phyloP scores from a whole-genome alignment of 2,888 invertebrate genomes.

The Polyploca ridens region DNA sequence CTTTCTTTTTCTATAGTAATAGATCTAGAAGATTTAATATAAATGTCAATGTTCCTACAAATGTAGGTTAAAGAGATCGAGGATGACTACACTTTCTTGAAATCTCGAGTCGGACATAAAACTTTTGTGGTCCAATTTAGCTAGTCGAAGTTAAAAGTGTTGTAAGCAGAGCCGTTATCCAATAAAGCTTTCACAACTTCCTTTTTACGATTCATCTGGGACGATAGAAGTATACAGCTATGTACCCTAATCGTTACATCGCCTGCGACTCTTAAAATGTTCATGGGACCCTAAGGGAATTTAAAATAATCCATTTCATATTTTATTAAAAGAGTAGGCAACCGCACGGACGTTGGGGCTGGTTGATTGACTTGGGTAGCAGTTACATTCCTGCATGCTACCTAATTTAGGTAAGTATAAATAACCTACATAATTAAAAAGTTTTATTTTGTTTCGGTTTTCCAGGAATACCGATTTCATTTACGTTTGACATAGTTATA shows the following conservation, averaged over 20 bases:
- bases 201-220: slow-evolving; percentile 56
- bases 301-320: slow-evolving; percentile 4
- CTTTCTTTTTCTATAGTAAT: neutral
- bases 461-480: neutral
- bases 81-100: slow-evolving; percentile 20
- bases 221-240: slow-evolving; percentile 32
- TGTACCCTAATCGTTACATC: slow-evolving; percentile 44
- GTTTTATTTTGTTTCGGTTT: neutral
- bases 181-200: slow-evolving; percentile 67
- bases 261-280: slow-evolving; percentile 25
- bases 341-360: neutral
- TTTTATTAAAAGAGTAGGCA: neutral
- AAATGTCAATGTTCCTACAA: neutral
- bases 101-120: slow-evolving; percentile 45
- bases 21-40: too few relatives aligned
- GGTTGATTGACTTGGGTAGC: neutral
- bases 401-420: neutral
- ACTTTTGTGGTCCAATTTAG: slow-evolving; percentile 48
- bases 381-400: neutral
- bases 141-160: slow-evolving; percentile 57
- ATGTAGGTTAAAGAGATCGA: slow-evolving; percentile 35
- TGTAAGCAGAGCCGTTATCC: slow-evolving; percentile 59
- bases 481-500: neutral
- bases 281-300: slow-evolving; percentile 26
- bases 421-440: neutral